Conservation (phyloP, 2,797 vertebrate genomes). For the Tolypeutes matacus region DNA sequence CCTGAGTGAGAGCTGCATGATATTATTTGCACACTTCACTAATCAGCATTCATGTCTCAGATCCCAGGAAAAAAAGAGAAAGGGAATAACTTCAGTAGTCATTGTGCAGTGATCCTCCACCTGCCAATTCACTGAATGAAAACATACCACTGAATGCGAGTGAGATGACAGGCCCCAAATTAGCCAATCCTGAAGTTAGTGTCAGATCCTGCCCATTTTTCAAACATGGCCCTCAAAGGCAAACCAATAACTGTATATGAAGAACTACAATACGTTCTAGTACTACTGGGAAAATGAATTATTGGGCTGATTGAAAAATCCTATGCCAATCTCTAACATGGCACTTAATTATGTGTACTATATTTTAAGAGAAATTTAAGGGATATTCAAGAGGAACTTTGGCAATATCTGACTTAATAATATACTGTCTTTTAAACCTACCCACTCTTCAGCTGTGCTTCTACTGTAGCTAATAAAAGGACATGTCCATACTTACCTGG, state of each 20-base stretch:
- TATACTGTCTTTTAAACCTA: background rate
- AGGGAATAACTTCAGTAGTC: background rate
- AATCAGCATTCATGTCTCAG: background rate
- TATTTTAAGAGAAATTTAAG: background rate
- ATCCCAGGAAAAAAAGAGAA: background rate
- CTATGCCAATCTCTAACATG: background rate
- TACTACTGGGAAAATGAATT: background rate
- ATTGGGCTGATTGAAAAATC: background rate
- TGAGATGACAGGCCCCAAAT: background rate
- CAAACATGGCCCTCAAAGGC: background rate
- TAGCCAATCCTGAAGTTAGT: rapidly evolving
- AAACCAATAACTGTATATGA: background rate
- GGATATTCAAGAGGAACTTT: background rate
- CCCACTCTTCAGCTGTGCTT: background rate
- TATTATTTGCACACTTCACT: background rate
- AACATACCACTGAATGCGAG: background rate
- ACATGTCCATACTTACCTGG: background rate
- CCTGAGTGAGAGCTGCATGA: background rate
- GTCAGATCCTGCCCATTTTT: background rate
- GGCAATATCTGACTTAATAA: background rate
- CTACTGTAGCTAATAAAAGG: background rate
- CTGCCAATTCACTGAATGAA: background rate
- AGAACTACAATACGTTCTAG: background rate
- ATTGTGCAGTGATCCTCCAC: background rate
- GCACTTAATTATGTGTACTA: background rate